Evolutionary conservation across 2,888 invertebrate genomes (phyloP).

Genomic region (Zygogramma bicolorata): DNA sequence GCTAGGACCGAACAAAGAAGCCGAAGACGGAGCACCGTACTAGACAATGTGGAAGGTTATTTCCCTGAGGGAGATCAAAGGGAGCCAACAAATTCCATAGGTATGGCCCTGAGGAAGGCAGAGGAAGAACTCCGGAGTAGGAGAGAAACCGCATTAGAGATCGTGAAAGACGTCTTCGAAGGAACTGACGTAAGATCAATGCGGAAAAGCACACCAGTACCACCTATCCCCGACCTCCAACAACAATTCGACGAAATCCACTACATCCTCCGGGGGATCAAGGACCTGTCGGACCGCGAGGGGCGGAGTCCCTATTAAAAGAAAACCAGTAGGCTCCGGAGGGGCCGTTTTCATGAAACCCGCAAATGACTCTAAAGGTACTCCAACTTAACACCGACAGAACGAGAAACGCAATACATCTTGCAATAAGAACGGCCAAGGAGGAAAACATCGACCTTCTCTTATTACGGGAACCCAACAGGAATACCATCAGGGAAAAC

Average conservation of each 20-base stretch:
- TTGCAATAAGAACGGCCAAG: neutral
- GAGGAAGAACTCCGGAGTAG: too few relatives aligned
- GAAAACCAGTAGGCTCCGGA: neutral
- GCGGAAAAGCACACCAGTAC: too few relatives aligned
- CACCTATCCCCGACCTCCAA: too few relatives aligned
- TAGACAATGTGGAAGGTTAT: neutral
- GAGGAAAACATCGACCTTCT: neutral
- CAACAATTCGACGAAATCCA: neutral
- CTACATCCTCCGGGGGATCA: neutral
- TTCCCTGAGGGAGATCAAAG: neutral
- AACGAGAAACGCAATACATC: neutral
- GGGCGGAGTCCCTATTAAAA: neutral
- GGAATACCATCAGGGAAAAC: neutral
- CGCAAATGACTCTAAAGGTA: neutral
- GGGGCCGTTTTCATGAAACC: neutral
- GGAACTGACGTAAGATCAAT: too few relatives aligned
- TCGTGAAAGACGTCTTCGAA: too few relatives aligned
- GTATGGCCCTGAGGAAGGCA: too few relatives aligned
- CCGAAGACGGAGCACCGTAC: neutral
- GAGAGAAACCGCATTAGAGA: too few relatives aligned
- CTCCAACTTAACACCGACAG: neutral
- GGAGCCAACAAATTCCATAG: too few relatives aligned
- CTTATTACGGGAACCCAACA: neutral
- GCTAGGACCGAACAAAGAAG: neutral
- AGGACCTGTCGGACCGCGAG: neutral